A percentile compares a stretch with the other conserved stretches of the same genome.
Conservation (phyloP, 2,888 invertebrate species). For the Pemphredon lugubris region DNA sequence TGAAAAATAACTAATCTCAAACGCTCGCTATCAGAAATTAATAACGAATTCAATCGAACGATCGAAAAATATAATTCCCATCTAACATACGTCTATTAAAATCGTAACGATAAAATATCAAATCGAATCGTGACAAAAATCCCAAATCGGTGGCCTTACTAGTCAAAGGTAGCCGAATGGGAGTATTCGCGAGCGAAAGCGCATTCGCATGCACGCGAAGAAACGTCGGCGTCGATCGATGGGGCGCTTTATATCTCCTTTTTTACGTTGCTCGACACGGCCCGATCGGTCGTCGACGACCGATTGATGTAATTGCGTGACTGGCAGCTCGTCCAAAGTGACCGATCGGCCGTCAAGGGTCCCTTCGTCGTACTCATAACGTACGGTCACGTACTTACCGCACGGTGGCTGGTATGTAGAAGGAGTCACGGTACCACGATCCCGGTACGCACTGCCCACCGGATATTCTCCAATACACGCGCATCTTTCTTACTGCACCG, state of each 20-base stretch:
- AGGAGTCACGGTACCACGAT: conserved; percentile 43
- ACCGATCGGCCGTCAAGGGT: conserved; percentile 60
- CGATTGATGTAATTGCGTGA: conserved; percentile 75
- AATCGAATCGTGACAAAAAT: no score
- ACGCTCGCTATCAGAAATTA: no score
- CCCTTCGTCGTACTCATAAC: conserved; percentile 52
- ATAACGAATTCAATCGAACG: no score
- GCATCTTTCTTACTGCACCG: conserved; percentile 58
- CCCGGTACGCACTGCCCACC: no score
- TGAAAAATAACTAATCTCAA: no score
- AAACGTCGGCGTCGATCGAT: conserved; percentile 50
- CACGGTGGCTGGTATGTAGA: conserved; percentile 21
- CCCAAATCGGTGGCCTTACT: no score
- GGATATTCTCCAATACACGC: conserved; percentile 66
- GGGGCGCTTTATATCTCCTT: conserved; percentile 29
- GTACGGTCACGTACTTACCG: conserved; percentile 44
- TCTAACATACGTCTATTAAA: no score
- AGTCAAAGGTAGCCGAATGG: background rate
- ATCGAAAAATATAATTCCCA: no score
- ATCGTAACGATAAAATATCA: no score
- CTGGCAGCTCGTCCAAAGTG: conserved; percentile 69
- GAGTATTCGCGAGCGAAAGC: conserved; percentile 5
- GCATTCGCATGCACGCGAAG: conserved; percentile 40
- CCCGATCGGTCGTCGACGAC: conserved; percentile 51
- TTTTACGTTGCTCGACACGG: conserved; percentile 48